Evolutionary conservation across 2,113 vertebrate species (phyloP).

Genomic region (Accipiter virgatus): DNA sequence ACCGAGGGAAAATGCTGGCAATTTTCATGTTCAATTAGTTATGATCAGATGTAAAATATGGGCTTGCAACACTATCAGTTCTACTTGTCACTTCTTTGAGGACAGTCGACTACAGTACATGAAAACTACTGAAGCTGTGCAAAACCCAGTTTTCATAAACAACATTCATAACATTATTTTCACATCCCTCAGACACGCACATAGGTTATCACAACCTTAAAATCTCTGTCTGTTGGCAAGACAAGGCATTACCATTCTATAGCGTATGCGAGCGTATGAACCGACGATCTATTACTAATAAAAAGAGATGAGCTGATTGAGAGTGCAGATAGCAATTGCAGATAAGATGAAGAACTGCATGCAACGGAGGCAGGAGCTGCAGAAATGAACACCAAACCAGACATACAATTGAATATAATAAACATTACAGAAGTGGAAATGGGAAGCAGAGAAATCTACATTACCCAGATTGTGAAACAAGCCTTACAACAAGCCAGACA

Average conservation of each 20-base stretch:
- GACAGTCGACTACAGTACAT: background rate
- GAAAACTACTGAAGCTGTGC: background rate
- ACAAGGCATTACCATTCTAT: background rate
- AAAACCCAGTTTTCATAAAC: slow-evolving; percentile 18
- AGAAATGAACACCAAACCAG: slow-evolving; percentile 7
- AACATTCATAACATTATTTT: slow-evolving; percentile 53
- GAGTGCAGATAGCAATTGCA: background rate
- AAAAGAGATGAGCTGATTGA: slow-evolving; percentile 22
- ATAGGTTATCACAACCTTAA: slow-evolving; percentile 29
- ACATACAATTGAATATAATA: background rate
- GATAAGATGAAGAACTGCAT: background rate
- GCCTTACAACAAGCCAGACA: background rate
- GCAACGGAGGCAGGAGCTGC: background rate
- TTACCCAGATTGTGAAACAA: slow-evolving; percentile 3
- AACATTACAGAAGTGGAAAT: slow-evolving; percentile 29
- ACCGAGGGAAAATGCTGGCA: background rate
- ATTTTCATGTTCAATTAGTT: background rate
- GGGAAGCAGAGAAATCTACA: background rate
- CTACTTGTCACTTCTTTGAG: background rate
- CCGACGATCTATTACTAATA: slow-evolving; percentile 31
- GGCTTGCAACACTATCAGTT: background rate
- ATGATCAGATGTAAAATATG: background rate
- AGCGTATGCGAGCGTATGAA: background rate
- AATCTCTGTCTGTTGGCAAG: slow-evolving; percentile 15
- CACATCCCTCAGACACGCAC: slow-evolving; percentile 23